phyloP scores from a whole-genome alignment of 2,797 vertebrate genomes.

The Pelodytes ibericus region DNA sequence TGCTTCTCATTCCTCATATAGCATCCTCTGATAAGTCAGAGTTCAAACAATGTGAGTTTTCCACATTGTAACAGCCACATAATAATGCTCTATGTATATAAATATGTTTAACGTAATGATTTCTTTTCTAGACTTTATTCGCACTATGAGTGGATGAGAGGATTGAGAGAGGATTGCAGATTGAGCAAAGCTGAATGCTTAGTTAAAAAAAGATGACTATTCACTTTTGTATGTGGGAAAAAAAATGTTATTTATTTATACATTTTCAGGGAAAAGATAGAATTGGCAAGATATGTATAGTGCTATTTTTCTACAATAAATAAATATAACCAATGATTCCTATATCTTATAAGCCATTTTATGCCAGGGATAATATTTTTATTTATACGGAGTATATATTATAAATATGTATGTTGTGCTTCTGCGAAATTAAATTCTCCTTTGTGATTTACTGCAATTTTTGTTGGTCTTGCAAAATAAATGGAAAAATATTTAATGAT shows the following conservation, averaged over 20 bases:
- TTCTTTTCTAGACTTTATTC: background rate
- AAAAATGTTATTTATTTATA: constrained; percentile 46
- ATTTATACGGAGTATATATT: background rate
- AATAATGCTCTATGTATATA: background rate
- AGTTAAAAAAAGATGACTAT: background rate
- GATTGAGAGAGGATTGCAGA: background rate
- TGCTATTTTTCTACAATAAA: constrained; percentile 8
- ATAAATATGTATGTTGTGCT: too few species aligned
- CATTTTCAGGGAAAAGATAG: background rate
- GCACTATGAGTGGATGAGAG: background rate
- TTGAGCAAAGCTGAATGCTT: background rate
- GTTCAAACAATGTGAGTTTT: too few species aligned
- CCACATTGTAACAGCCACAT: background rate
- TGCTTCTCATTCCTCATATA: too few species aligned
- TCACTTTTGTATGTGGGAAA: constrained; percentile 17
- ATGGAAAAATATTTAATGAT: background rate
- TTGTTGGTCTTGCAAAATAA: background rate
- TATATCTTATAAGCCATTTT: background rate
- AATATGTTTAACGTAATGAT: background rate
- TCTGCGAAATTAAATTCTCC: background rate
- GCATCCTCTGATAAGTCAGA: too few species aligned
- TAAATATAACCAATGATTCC: background rate
- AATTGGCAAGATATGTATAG: background rate
- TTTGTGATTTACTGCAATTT: background rate
- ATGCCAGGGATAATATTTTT: background rate